Conservation (phyloP, 2,888 invertebrate species). For the Sarcophaga rosellei region DNA sequence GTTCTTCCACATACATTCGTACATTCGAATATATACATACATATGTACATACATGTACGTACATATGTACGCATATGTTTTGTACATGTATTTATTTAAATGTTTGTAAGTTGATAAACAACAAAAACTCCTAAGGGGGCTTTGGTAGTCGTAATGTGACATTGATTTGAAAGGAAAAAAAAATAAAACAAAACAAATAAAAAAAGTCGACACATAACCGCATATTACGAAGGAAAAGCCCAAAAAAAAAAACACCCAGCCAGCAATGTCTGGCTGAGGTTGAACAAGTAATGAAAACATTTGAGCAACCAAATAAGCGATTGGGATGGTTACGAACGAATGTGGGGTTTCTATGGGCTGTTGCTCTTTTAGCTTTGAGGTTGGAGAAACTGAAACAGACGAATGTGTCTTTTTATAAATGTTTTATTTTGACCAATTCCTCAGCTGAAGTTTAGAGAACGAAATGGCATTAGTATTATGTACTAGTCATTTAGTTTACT, state of each 20-base stretch:
- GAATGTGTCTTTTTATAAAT: slow-evolving; percentile 52
- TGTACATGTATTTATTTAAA: not conserved
- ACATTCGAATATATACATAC: not conserved
- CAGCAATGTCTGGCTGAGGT: slow-evolving; percentile 68
- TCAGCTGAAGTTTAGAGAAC: slow-evolving; percentile 27
- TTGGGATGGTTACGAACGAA: slow-evolving; percentile 2
- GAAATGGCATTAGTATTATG: slow-evolving; percentile 7
- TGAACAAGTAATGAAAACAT: slow-evolving; percentile 43
- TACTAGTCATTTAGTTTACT: slow-evolving; percentile 41
- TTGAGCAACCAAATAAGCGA: slow-evolving; percentile 11
- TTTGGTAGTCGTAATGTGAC: slow-evolving; percentile 61
- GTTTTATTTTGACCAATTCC: slow-evolving; percentile 47
- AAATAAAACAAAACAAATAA: slow-evolving; percentile 15
- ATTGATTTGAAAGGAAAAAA: slow-evolving; percentile 63
- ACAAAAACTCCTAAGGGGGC: slow-evolving; percentile 55
- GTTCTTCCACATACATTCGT: not conserved
- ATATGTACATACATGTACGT: not conserved
- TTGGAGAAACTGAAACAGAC: slow-evolving; percentile 60
- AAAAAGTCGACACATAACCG: slow-evolving; percentile 52
- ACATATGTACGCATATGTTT: not conserved
- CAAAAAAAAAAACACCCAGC: slow-evolving; percentile 50
- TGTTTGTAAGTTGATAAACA: slow-evolving; percentile 58
- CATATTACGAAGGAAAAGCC: slow-evolving; percentile 37
- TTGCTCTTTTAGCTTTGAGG: slow-evolving; percentile 42
- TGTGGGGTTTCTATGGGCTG: slow-evolving; percentile 25